phyloP scores from a whole-genome alignment of 2,113 vertebrate species.

The Todiramphus saurophagus region DNA sequence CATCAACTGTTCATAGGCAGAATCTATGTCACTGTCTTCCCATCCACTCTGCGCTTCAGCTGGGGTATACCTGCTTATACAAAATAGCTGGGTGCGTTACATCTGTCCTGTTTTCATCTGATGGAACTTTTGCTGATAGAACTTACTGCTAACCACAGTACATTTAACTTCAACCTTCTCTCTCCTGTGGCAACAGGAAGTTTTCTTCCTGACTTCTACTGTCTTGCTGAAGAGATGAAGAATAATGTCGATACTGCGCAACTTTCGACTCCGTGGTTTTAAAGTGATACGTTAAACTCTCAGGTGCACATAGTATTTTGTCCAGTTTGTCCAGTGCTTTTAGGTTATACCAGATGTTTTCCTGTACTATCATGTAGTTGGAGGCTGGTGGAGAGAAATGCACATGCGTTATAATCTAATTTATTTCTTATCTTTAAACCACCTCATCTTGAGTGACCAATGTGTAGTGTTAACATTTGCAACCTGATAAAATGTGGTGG shows the following conservation, averaged over 20 bases:
- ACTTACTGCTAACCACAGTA: not conserved
- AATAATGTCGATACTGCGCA: not conserved
- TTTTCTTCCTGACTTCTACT: not conserved
- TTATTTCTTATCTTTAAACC: not conserved
- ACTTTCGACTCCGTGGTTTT: not conserved
- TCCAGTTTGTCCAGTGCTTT: not conserved
- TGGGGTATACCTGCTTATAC: not conserved
- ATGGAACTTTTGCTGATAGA: not conserved
- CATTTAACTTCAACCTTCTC: not conserved
- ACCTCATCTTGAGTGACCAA: not conserved
- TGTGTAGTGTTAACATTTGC: not conserved
- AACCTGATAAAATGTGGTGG: not conserved
- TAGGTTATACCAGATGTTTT: not conserved
- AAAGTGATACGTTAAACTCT: not conserved
- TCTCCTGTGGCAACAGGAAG: not conserved
- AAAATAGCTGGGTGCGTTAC: not conserved
- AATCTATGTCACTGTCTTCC: not conserved
- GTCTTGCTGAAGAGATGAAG: not conserved
- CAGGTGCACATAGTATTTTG: not conserved
- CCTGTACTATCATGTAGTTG: not conserved
- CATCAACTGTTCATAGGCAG: not conserved
- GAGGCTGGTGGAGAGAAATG: not conserved
- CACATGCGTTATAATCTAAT: not conserved
- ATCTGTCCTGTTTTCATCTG: not conserved
- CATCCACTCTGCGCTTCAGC: accelerated